A percentile compares a stretch with the other conserved stretches of the same genome.
These are phyloP conservation scores for Drosophila asahinai DNA, from an alignment of 1,140 invertebrate species.

Conservation along the genomic window DNA sequence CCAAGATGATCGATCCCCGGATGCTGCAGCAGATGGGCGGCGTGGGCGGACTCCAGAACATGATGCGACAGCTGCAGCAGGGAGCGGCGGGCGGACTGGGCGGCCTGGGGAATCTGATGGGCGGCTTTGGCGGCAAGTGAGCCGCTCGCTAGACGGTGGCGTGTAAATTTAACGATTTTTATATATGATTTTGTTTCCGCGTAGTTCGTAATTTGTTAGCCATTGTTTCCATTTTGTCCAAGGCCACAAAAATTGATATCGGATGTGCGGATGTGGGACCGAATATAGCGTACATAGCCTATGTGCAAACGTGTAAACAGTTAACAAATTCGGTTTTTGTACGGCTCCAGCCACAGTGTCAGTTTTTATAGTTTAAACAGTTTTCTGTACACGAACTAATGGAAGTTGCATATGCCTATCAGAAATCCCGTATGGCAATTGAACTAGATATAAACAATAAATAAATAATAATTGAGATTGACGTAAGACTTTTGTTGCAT, in stretches of 20 bases:
- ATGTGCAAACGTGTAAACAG: constrained; percentile 41
- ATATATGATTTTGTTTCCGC: constrained; percentile 70
- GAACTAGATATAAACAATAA: constrained; percentile 51
- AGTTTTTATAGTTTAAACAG: constrained; percentile 54
- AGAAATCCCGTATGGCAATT: constrained; percentile 29
- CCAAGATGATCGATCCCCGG: constrained; percentile 99
- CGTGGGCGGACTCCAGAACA: constrained; percentile 97
- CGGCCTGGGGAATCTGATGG: constrained; percentile 89
- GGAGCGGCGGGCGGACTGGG: constrained; percentile 90
- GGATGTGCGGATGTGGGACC: constrained; percentile 22
- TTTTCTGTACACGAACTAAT: constrained; percentile 46
- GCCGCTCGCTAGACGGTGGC: background rate
- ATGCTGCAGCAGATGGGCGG: constrained; percentile 98
- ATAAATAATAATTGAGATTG: constrained; percentile 37
- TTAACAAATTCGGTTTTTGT: constrained; percentile 52
- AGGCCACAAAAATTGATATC: constrained; percentile 50
- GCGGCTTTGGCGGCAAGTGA: constrained; percentile 87
- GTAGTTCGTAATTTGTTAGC: constrained; percentile 71
- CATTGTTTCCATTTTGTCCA: constrained; percentile 57
- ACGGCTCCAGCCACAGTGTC: constrained; percentile 48
- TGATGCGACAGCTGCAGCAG: constrained; percentile 99
- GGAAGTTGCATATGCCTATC: constrained; percentile 38
- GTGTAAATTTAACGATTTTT: constrained; percentile 59
- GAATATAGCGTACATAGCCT: constrained; percentile 29
- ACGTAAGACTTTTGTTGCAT: background rate